These are phyloP conservation scores for Napeogenes inachia DNA, from an alignment of 2,888 invertebrate species.

Conservation along the genomic window DNA sequence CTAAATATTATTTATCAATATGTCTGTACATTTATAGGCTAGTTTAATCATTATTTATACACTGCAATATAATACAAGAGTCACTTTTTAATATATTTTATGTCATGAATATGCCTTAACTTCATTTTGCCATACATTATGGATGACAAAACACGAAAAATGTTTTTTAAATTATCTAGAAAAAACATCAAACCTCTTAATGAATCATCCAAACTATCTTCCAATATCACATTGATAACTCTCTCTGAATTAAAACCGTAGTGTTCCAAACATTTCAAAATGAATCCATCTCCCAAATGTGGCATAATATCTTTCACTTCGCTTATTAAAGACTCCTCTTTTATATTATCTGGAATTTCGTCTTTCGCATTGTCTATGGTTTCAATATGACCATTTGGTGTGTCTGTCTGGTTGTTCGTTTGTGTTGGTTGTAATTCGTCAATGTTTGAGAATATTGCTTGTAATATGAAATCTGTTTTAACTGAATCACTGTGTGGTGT, in stretches of 20 bases:
- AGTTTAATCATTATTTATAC: too few relatives aligned
- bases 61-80: too few relatives aligned
- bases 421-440: constrained; percentile 51
- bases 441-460: constrained; percentile 70
- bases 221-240: constrained; percentile 90
- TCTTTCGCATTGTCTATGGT: constrained; percentile 43
- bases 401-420: too few relatives aligned
- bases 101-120: too few relatives aligned
- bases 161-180: neutral
- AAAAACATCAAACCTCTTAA: constrained; percentile 46
- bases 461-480: constrained; percentile 74
- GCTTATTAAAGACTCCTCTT: constrained; percentile 74
- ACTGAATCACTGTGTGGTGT: constrained; percentile 65
- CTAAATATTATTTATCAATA: too few relatives aligned
- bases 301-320: constrained; percentile 87
- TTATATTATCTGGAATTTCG: constrained; percentile 63
- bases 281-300: constrained; percentile 86
- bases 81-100: too few relatives aligned
- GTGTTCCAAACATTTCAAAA: constrained; percentile 85
- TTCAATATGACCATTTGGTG: constrained; percentile 46
- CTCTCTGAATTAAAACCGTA: constrained; percentile 85
- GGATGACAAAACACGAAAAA: too few relatives aligned
- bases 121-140: too few relatives aligned
- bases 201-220: constrained; percentile 77
- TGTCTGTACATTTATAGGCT: too few relatives aligned